A percentile compares a stretch with the other conserved stretches of the same genome.
phyloP scores from a whole-genome alignment of 2,797 vertebrate genomes.

The Poecilia gillii region DNA sequence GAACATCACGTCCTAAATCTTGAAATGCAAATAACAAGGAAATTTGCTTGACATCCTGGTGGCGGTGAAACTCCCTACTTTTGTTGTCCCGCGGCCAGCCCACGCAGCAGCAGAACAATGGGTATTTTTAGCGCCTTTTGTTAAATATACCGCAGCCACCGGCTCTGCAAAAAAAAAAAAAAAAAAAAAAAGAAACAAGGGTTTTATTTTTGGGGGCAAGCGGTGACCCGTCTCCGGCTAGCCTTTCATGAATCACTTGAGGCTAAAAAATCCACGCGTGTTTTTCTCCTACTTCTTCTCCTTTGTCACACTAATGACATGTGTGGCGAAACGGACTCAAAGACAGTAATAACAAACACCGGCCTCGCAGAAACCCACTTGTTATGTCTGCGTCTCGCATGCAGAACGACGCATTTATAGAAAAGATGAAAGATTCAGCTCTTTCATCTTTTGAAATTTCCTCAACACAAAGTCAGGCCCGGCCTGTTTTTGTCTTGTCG shows the following conservation, averaged over 20 bases:
- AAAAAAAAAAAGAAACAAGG: conserved; percentile 46
- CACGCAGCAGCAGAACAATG: conserved; percentile 65
- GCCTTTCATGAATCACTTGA: conserved; percentile 31
- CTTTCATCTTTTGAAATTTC: conserved; percentile 57
- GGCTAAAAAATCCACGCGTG: conserved; percentile 31
- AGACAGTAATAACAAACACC: conserved; percentile 35
- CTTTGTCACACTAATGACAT: conserved; percentile 31
- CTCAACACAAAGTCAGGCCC: conserved; percentile 46
- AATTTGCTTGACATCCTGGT: conserved; percentile 65
- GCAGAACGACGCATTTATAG: conserved; percentile 42
- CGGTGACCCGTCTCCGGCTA: conserved; percentile 6
- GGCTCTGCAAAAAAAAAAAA: conserved; percentile 37
- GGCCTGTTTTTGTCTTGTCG: conserved; percentile 58
- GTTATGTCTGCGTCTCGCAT: conserved; percentile 57
- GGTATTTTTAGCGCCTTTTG: conserved; percentile 70
- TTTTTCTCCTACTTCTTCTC: conserved; percentile 1
- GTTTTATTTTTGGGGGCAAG: conserved; percentile 33
- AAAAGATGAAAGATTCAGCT: conserved; percentile 18
- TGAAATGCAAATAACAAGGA: conserved; percentile 37
- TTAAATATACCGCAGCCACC: conserved; percentile 60
- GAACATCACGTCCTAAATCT: conserved; percentile 53
- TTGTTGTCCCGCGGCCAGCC: conserved; percentile 53
- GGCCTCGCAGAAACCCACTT: conserved; percentile 36
- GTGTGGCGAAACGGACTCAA: conserved; percentile 43
- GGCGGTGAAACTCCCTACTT: conserved; percentile 72